Percentiles rank a stretch among this genome's conserved stretches.
Conservation (phyloP, 2,797 vertebrate genomes). For the Notoglanidium macrostoma region DNA sequence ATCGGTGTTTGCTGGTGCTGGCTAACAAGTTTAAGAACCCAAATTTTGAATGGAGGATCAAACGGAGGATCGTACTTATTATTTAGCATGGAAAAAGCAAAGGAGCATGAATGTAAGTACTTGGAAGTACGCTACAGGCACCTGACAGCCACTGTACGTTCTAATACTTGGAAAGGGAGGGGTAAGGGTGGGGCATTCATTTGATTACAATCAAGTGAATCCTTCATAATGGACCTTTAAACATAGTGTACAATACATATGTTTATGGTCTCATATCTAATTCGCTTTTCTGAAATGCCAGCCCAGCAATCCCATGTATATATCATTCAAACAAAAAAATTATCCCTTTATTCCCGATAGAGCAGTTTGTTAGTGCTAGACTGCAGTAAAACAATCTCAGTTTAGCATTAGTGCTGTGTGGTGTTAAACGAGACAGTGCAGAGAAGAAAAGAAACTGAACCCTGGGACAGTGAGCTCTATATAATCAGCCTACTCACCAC, state of each 20-base stretch:
- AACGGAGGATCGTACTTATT: too few species aligned
- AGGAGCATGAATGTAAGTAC: too few species aligned
- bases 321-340: background rate
- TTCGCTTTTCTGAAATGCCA: background rate
- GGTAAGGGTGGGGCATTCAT: too few species aligned
- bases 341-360: background rate
- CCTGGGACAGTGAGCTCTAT: conserved; percentile 20
- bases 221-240: background rate
- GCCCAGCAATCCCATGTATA: background rate
- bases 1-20: too few species aligned
- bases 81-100: too few species aligned
- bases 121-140: too few species aligned
- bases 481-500: conserved; percentile 80
- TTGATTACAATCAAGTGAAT: too few species aligned
- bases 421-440: background rate
- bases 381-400: background rate
- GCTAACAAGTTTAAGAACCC: too few species aligned
- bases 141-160: too few species aligned
- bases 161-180: too few species aligned
- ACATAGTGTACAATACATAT: background rate
- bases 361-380: background rate
- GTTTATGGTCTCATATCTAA: background rate
- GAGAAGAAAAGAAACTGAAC: conserved; percentile 6
- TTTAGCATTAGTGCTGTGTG: conserved; percentile 8
- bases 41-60: too few species aligned